These are phyloP conservation scores for Cheirogaleus medius DNA, from an alignment of 2,113 vertebrate genomes.

Conservation along the genomic window DNA sequence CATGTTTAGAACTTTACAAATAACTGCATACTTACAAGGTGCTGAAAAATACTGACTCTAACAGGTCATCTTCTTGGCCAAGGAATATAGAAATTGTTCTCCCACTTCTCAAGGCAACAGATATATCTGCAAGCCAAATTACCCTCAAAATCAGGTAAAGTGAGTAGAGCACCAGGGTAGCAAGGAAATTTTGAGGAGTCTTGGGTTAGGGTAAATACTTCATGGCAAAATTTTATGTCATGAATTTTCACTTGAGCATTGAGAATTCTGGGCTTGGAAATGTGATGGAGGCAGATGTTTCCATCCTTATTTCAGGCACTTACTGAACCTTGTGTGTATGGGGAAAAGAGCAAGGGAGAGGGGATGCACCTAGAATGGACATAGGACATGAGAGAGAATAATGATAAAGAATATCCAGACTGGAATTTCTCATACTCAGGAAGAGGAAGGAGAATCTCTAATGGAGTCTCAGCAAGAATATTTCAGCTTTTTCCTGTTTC, in stretches of 20 bases:
- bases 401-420: background rate
- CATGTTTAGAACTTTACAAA: conserved; percentile 8
- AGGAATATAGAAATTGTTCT: background rate
- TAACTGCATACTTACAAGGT: background rate
- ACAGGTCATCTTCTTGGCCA: background rate
- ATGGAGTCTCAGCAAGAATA: background rate
- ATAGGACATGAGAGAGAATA: background rate
- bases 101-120: background rate
- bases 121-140: background rate
- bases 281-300: background rate
- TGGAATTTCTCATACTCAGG: background rate
- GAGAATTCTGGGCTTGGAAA: conserved; percentile 26
- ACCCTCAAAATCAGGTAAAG: background rate
- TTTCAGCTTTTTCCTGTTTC: conserved; percentile 19
- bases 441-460: background rate
- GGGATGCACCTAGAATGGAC: background rate
- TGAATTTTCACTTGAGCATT: background rate
- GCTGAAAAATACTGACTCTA: background rate
- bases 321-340: background rate
- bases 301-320: background rate
- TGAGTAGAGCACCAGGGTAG: background rate
- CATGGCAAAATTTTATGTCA: background rate
- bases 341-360: background rate
- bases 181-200: background rate
- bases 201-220: background rate